These are phyloP conservation scores for Noctua janthina DNA, from an alignment of 2,888 invertebrate genomes.

Conservation along the genomic window DNA sequence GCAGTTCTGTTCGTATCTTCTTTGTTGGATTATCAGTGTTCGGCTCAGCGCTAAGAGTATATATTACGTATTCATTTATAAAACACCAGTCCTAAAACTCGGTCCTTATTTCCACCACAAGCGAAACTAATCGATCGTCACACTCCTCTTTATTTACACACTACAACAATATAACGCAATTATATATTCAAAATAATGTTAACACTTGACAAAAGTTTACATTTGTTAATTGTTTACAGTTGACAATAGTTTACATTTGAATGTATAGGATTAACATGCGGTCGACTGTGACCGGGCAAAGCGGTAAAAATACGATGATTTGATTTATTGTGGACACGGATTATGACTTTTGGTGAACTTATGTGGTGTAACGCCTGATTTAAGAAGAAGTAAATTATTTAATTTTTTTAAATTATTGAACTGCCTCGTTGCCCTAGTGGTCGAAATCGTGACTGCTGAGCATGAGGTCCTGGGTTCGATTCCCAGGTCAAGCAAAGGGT, in stretches of 20 bases:
- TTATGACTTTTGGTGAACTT: conserved; percentile 40
- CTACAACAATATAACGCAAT: conserved; percentile 84
- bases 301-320: conserved; percentile 68
- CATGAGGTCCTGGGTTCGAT: too few relatives aligned
- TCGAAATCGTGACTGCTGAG: too few relatives aligned
- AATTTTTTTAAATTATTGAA: too few relatives aligned
- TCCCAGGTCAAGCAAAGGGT: too few relatives aligned
- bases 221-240: conserved; percentile 65
- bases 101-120: conserved; percentile 18
- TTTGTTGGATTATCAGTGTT: background rate
- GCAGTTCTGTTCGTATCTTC: background rate
- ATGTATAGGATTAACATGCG: conserved; percentile 68
- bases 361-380: conserved; percentile 8
- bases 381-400: background rate
- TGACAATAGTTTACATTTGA: conserved; percentile 72
- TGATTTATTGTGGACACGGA: conserved; percentile 65
- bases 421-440: too few relatives aligned
- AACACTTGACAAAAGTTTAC: conserved; percentile 69
- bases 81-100: background rate
- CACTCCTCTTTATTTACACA: conserved; percentile 72
- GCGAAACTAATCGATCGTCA: conserved; percentile 73
- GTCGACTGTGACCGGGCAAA: conserved; percentile 68
- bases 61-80: background rate
- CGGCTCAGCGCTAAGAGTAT: background rate
- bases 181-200: conserved; percentile 80